These are phyloP conservation scores for Sminthurinus aureus DNA, from an alignment of 2,888 invertebrate species.

Conservation along the genomic window DNA sequence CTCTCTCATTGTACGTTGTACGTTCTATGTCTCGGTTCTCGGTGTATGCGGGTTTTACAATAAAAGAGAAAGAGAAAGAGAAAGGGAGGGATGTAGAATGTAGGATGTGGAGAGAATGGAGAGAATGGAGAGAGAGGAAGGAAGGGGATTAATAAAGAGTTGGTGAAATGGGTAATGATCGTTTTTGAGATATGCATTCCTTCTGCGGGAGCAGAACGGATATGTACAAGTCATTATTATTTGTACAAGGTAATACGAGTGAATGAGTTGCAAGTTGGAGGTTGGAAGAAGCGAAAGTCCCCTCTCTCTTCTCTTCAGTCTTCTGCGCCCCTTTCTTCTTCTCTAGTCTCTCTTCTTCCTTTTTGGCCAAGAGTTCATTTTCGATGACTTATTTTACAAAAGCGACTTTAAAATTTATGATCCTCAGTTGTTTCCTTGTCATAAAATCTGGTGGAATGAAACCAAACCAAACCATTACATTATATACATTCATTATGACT, in stretches of 20 bases:
- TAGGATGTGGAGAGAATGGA: slow-evolving; percentile 11
- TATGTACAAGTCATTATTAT: slow-evolving; percentile 43
- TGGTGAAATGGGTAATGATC: slow-evolving; percentile 48
- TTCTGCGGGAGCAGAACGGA: not conserved
- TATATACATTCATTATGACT: slow-evolving; percentile 49
- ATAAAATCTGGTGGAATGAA: slow-evolving; percentile 46
- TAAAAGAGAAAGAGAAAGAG: no score
- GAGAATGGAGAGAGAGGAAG: not conserved
- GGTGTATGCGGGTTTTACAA: no score
- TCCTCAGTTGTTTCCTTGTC: slow-evolving; percentile 53
- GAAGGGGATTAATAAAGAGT: slow-evolving; percentile 37
- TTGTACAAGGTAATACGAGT: slow-evolving; percentile 47
- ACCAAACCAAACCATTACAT: slow-evolving; percentile 26
- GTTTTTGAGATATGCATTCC: slow-evolving; percentile 28
- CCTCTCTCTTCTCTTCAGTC: slow-evolving; percentile 20
- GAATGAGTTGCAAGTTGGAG: no score
- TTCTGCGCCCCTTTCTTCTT: no score
- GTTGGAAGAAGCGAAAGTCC: slow-evolving; percentile 29
- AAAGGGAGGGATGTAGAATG: no score
- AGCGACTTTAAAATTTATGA: slow-evolving; percentile 51
- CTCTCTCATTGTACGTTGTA: no score
- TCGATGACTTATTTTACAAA: slow-evolving; percentile 47
- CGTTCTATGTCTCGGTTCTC: no score
- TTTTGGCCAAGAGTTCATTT: slow-evolving; percentile 47
- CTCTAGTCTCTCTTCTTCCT: not conserved